Evolutionary conservation across 2,797 vertebrate genomes (phyloP).

Genomic region (Adrianichthys oophorus): DNA sequence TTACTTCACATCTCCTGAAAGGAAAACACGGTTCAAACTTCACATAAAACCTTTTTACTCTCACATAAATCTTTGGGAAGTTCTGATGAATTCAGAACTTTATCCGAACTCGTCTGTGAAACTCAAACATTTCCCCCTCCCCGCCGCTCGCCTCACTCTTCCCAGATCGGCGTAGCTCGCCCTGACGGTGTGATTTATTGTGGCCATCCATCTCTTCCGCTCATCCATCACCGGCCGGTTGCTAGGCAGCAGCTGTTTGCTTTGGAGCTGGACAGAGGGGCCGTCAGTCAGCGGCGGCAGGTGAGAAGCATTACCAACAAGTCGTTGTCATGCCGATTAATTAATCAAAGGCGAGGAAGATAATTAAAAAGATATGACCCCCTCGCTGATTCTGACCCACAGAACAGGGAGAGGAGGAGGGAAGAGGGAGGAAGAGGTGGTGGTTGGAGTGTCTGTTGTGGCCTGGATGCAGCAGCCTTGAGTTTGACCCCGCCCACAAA

Average conservation of each 20-base stretch:
- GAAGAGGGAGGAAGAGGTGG: slow-evolving; percentile 38
- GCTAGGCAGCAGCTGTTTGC: slow-evolving; percentile 99
- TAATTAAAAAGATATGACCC: slow-evolving; percentile 99
- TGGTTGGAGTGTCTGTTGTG: slow-evolving; percentile 4
- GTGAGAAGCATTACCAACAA: slow-evolving; percentile 99
- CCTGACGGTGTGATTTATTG: slow-evolving; percentile 99
- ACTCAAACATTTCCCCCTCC: slow-evolving; percentile 37
- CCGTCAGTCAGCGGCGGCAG: slow-evolving; percentile 99
- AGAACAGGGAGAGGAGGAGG: slow-evolving; percentile 76
- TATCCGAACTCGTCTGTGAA: too few relatives aligned
- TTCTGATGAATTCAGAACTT: too few relatives aligned
- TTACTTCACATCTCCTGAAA: too few relatives aligned
- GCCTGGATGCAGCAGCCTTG: slow-evolving; percentile 5
- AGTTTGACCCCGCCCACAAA: slow-evolving; percentile 24
- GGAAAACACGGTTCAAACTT: too few relatives aligned
- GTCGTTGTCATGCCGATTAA: slow-evolving; percentile 99
- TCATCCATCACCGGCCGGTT: slow-evolving; percentile 99
- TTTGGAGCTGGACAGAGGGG: slow-evolving; percentile 99
- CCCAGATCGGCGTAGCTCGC: slow-evolving; percentile 90
- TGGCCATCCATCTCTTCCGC: slow-evolving; percentile 98
- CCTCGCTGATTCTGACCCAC: slow-evolving; percentile 93
- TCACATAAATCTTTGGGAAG: too few relatives aligned
- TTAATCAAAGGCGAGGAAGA: slow-evolving; percentile 99
- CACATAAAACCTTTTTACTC: too few relatives aligned
- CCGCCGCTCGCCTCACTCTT: slow-evolving; percentile 73